Evolutionary conservation across 1,140 invertebrate genomes (phyloP).

Genomic region (Lasioglossum albipes): DNA sequence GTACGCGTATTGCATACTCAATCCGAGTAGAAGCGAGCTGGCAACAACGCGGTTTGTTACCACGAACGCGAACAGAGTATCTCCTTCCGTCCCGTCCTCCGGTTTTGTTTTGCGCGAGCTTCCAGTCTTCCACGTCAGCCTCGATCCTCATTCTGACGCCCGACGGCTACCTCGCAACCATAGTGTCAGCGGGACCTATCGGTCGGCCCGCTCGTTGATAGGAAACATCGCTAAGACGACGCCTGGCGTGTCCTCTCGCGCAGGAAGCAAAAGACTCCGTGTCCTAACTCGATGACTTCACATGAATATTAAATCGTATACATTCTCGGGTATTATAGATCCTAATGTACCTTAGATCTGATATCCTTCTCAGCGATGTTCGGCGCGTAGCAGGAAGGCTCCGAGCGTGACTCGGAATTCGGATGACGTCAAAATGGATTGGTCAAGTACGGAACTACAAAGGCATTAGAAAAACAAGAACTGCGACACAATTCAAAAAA

Average conservation of each 20-base stretch:
- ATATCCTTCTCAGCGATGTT: not conserved
- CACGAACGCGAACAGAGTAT: slow-evolving; percentile 30
- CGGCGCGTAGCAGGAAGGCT: not conserved
- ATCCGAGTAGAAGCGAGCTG: slow-evolving; percentile 53
- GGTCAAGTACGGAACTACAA: no score
- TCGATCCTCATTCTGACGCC: not conserved
- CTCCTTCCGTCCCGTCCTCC: slow-evolving; percentile 46
- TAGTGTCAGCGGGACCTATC: slow-evolving; percentile 1
- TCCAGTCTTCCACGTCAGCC: not conserved
- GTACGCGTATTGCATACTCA: slow-evolving; percentile 54
- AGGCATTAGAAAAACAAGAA: no score
- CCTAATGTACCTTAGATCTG: not conserved
- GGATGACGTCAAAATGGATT: not conserved
- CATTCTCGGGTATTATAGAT: not conserved
- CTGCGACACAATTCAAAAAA: no score
- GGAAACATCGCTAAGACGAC: not conserved
- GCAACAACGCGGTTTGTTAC: slow-evolving; percentile 73
- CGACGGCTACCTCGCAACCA: not conserved
- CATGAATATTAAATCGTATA: no score
- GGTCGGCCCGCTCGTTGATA: not conserved
- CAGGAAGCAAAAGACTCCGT: not conserved
- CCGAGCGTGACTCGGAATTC: not conserved
- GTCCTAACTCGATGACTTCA: not conserved
- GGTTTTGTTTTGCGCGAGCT: slow-evolving; percentile 27
- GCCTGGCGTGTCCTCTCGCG: not conserved